These are phyloP conservation scores for Drosophila rufa DNA, from an alignment of 1,140 invertebrate genomes.

Conservation along the genomic window DNA sequence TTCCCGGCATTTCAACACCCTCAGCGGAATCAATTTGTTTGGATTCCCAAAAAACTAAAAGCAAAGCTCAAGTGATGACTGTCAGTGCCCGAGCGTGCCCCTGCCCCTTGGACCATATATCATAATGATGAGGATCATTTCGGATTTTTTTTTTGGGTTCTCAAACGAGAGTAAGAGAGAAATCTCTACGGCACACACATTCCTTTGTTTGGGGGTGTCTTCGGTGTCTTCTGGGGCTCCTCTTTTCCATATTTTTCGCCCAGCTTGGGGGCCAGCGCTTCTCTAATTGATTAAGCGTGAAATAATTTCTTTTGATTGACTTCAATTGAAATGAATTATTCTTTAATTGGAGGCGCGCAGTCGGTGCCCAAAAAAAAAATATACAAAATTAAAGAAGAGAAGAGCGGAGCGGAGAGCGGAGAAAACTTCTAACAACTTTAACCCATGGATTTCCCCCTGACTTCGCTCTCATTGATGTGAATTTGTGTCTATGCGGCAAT, in stretches of 20 bases:
- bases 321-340: slow-evolving; percentile 84
- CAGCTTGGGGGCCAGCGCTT: slow-evolving; percentile 10
- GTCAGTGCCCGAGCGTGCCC: slow-evolving; percentile 15
- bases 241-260: slow-evolving; percentile 17
- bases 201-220: slow-evolving; percentile 31
- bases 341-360: slow-evolving; percentile 73
- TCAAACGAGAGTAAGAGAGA: slow-evolving; percentile 23
- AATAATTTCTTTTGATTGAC: slow-evolving; percentile 83
- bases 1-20: slow-evolving; percentile 72
- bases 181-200: slow-evolving; percentile 42
- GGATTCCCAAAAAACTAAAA: slow-evolving; percentile 53
- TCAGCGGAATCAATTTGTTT: slow-evolving; percentile 72
- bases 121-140: slow-evolving; percentile 64
- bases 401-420: not conserved
- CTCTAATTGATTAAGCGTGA: slow-evolving; percentile 81
- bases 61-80: slow-evolving; percentile 64
- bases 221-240: slow-evolving; percentile 7
- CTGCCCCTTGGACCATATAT: slow-evolving; percentile 50
- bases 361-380: slow-evolving; percentile 36
- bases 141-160: slow-evolving; percentile 1
- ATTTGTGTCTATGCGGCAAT: slow-evolving; percentile 68
- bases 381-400: not conserved
- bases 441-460: not conserved
- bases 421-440: slow-evolving; percentile 29
- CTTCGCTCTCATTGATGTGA: slow-evolving; percentile 37